Conservation (phyloP, 2,113 vertebrate genomes). For the Ictalurus furcatus region DNA sequence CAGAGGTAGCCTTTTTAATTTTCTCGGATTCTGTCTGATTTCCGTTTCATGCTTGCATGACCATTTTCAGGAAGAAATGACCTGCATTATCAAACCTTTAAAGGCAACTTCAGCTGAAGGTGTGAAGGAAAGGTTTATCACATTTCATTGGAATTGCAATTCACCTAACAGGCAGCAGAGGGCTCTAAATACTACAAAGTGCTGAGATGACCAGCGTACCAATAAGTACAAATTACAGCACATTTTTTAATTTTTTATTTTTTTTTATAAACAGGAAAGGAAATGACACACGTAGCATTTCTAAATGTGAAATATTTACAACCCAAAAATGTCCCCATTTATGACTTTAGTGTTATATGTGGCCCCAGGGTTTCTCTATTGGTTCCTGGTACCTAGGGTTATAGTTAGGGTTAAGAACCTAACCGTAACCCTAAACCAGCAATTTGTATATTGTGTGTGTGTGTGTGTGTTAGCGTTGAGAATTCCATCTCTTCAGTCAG, state of each 20-base stretch:
- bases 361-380: background rate
- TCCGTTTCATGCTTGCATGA: background rate
- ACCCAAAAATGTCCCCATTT: constrained; percentile 7
- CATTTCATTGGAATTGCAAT: background rate
- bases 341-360: constrained; percentile 19
- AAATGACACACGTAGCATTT: background rate
- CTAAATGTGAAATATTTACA: background rate
- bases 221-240: background rate
- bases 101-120: background rate
- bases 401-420: no score
- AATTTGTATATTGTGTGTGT: background rate
- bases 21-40: background rate
- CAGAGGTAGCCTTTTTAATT: background rate
- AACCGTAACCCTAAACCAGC: background rate
- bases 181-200: background rate
- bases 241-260: no score
- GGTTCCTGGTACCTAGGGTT: background rate
- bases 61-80: background rate
- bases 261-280: background rate
- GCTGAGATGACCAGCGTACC: background rate
- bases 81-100: background rate
- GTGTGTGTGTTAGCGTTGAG: background rate
- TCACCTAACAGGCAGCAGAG: background rate
- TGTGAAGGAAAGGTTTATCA: background rate
- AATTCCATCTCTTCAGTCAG: no score